A percentile compares a stretch with the other conserved stretches of the same genome.
Conservation (phyloP, 2,113 vertebrate species). For the Passer domesticus region DNA sequence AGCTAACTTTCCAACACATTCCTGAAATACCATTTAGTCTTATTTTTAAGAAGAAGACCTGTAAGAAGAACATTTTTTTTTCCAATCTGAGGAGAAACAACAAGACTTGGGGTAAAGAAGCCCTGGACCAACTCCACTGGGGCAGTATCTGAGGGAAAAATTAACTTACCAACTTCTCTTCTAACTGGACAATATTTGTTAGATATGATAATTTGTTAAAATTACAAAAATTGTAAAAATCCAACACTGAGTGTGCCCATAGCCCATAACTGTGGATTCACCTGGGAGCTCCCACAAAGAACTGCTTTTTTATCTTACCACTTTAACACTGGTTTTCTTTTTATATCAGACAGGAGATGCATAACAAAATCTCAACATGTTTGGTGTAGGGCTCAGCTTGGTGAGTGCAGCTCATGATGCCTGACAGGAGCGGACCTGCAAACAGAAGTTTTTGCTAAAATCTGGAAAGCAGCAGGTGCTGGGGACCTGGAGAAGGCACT, state of each 20-base stretch:
- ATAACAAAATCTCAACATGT: rapidly evolving
- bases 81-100: neutral
- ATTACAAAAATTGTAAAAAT: neutral
- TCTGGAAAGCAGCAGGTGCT: neutral
- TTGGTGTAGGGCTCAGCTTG: neutral
- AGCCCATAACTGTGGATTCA: neutral
- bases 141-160: neutral
- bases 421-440: neutral
- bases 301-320: neutral
- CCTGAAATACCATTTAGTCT: neutral
- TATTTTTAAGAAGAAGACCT: neutral
- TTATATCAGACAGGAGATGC: rapidly evolving
- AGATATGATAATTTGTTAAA: neutral
- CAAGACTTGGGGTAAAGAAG: neutral
- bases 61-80: neutral
- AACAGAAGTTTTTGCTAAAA: neutral
- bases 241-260: rapidly evolving
- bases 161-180: neutral
- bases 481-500: neutral
- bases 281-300: neutral
- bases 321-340: neutral
- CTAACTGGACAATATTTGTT: neutral
- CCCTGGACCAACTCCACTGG: neutral
- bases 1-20: neutral
- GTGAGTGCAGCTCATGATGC: neutral